phyloP scores from a whole-genome alignment of 2,113 vertebrate species.

The Columba livia region DNA sequence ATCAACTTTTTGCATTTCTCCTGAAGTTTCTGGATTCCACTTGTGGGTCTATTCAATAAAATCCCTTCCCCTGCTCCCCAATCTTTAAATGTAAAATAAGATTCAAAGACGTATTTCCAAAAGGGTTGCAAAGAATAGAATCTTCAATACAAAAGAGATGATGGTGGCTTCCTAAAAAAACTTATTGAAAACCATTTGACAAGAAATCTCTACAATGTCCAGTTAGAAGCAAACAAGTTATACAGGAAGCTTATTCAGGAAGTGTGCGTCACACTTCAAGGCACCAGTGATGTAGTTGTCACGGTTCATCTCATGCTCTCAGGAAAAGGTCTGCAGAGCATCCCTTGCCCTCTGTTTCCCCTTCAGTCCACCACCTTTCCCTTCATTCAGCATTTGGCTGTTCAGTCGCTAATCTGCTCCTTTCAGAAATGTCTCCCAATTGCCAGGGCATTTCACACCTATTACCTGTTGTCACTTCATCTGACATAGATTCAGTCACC shows the following conservation, averaged over 20 bases:
- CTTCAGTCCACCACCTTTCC: background rate
- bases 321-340: background rate
- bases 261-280: background rate
- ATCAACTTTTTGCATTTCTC: background rate
- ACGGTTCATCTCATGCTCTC: background rate
- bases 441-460: background rate
- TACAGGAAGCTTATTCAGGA: conserved; percentile 1
- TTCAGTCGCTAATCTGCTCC: background rate
- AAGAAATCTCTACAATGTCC: background rate
- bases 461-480: conserved; percentile 1
- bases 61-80: background rate
- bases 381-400: background rate
- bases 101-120: background rate
- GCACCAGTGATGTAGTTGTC: background rate
- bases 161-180: background rate
- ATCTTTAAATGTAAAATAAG: background rate
- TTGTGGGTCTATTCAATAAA: background rate
- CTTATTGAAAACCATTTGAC: background rate
- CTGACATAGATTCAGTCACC: conserved; percentile 7
- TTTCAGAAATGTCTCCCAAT: background rate
- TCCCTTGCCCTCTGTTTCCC: background rate
- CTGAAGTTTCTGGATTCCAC: background rate
- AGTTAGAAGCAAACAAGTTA: background rate
- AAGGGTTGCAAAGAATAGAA: background rate
- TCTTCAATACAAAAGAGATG: background rate